Evolutionary conservation across 2,888 invertebrate species (phyloP), one percentile per base, ranked within the genome.

Genomic region (Synergus laeviventris): DNA sequence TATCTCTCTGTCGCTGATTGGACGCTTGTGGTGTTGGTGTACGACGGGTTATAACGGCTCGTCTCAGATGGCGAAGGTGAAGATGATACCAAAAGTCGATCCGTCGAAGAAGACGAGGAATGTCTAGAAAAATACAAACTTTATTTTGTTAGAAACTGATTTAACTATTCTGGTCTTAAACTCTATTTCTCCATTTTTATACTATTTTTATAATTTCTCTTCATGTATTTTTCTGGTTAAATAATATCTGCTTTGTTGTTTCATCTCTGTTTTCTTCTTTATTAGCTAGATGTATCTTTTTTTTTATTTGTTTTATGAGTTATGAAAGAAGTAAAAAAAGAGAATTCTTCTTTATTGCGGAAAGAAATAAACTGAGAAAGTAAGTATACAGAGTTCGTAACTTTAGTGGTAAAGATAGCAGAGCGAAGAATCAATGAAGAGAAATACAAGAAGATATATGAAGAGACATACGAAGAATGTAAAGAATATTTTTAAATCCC

Each of bases 41-140:
- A 81, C 24, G 81, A 74, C 45, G 81, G 79, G 70, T 85, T 85
- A 76, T 84, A 86, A 60, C 84, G 84, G 39, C 84, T 84, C 31
- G 87, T 83, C 59, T 90, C 90, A 42, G 88, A 86, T n/a, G 86
- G 86, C 36, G 89, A 87, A 3, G 89, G 86, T 38, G 87, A 86
- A 7, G 89, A 88, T 39, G 89, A 88, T 14, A 87, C 87, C 70
- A 90, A 79, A 16, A 91, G 80, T 66, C 90, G 86, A 66, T 91
- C 91, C 38, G 88, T 89, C 24, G 90, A 89, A 3, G 89, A 87
- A 16, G 84, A 85, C 9, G 87, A 83, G n/a, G 84, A 76, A 79
- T 82, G 84, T 73, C 86, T 85, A 74, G 11, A 78, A 80, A 75
- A 14, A 54, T 62, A 45, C n/a, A 31, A 45, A 49, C 11, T n/a